A percentile compares a stretch with the other conserved stretches of the same genome.
Evolutionary conservation across 2,888 invertebrate species (phyloP).

Genomic region (Hirtodrosophila confusa): DNA sequence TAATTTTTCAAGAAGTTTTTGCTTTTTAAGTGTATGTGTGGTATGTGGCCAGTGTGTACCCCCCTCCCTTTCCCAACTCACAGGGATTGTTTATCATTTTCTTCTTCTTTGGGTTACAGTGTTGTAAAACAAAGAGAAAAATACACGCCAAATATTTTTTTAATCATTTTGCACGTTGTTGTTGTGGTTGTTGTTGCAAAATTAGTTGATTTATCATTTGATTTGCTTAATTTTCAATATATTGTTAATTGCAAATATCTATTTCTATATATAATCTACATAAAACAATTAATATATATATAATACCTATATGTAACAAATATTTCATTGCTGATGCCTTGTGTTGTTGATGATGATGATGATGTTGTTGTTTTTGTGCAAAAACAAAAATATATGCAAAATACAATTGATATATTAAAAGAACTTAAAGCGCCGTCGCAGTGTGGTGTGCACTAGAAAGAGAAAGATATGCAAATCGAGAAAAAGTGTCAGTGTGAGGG

Average conservation of each 20-base stretch:
- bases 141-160: constrained; percentile 6
- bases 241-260: constrained; percentile 25
- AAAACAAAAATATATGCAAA: constrained; percentile 34
- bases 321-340: constrained; percentile 74
- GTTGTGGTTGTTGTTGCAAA: constrained; percentile 50
- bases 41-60: constrained; percentile 25
- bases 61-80: background rate
- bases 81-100: constrained; percentile 1
- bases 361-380: constrained; percentile 76
- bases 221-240: constrained; percentile 26
- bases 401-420: constrained; percentile 6
- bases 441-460: constrained; percentile 18
- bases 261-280: constrained; percentile 3
- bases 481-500: constrained; percentile 6
- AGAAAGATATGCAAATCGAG: constrained; percentile 14
- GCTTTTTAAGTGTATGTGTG: constrained; percentile 13
- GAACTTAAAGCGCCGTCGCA: constrained; percentile 27
- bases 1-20: background rate
- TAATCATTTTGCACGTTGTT: constrained; percentile 73
- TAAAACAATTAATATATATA: constrained; percentile 10
- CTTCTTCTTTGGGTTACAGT: constrained; percentile 19
- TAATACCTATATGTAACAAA: constrained; percentile 3
- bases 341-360: constrained; percentile 75
- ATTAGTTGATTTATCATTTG: constrained; percentile 18
- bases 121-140: constrained; percentile 19